phyloP scores from a whole-genome alignment of 37 sponge, comb jelly and placozoan species.

The Tethya wilhelma region DNA sequence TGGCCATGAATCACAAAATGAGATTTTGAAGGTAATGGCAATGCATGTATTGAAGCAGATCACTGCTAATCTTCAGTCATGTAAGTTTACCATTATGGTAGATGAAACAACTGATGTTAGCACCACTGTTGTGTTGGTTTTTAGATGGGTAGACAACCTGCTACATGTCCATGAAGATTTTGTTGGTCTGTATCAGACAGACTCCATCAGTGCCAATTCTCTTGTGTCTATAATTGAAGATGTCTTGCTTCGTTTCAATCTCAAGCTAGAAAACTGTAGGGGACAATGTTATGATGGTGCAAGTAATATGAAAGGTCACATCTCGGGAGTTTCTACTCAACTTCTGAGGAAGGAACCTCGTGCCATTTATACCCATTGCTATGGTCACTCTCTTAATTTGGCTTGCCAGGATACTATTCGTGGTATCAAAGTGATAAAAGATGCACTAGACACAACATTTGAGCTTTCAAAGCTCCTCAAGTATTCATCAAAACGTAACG shows the following conservation, averaged over 20 bases:
- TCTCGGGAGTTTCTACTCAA: slow-evolving; percentile 37
- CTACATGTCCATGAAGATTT: slow-evolving; percentile 67
- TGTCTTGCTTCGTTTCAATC: slow-evolving; percentile 30
- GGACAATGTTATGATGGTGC: slow-evolving; percentile 83
- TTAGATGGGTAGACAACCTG: slow-evolving; percentile 32
- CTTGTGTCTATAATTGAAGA: slow-evolving; percentile 44
- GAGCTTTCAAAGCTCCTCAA: slow-evolving; percentile 1
- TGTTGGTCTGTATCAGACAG: slow-evolving; percentile 62
- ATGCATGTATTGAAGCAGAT: slow-evolving; percentile 54
- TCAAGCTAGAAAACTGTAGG: slow-evolving; percentile 32
- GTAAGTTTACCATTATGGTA: slow-evolving; percentile 60
- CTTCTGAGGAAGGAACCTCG: slow-evolving; percentile 39
- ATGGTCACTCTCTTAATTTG: slow-evolving; percentile 35
- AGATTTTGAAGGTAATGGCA: slow-evolving; percentile 70
- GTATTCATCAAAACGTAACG: not conserved
- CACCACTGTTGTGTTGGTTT: slow-evolving; percentile 53
- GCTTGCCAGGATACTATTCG: not conserved
- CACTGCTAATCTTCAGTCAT: slow-evolving; percentile 29
- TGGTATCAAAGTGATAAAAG: not conserved
- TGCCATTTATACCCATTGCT: slow-evolving; percentile 73
- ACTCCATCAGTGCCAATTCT: slow-evolving; percentile 36
- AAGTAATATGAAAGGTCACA: slow-evolving; percentile 34
- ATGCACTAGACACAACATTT: not conserved
- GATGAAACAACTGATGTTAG: slow-evolving; percentile 74
- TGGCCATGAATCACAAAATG: slow-evolving; percentile 76